phyloP scores from a whole-genome alignment of 2,888 invertebrate genomes.

The Euplexia lucipara region DNA sequence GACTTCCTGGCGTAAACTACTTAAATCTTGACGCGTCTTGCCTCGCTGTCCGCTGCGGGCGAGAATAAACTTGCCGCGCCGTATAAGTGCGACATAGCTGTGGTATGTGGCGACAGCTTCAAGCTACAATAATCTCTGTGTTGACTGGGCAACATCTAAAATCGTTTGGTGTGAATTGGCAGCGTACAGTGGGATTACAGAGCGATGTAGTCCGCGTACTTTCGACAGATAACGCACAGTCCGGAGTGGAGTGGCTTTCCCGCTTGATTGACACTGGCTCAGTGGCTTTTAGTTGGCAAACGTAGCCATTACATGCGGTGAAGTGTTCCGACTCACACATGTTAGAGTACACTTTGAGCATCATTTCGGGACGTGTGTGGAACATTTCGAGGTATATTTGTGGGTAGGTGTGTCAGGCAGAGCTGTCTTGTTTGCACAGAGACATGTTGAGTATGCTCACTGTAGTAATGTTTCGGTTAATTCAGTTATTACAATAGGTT shows the following conservation, averaged over 20 bases:
- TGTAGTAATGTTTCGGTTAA: constrained; percentile 15
- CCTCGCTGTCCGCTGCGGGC: constrained; percentile 70
- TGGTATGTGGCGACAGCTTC: constrained; percentile 44
- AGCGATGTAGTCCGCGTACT: constrained; percentile 63
- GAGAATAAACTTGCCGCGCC: constrained; percentile 68
- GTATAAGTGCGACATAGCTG: constrained; percentile 56
- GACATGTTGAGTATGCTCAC: constrained; percentile 15
- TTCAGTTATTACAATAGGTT: constrained; percentile 23
- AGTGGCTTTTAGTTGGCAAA: constrained; percentile 71
- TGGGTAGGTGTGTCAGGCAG: constrained; percentile 22
- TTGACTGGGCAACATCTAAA: constrained; percentile 54
- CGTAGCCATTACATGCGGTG: constrained; percentile 62
- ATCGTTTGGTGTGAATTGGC: constrained; percentile 50
- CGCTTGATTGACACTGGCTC: constrained; percentile 78
- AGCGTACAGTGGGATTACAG: constrained; percentile 65
- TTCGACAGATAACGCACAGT: constrained; percentile 67
- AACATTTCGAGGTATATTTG: constrained; percentile 52
- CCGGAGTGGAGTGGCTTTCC: constrained; percentile 72
- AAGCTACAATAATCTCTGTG: constrained; percentile 66
- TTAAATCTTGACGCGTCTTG: constrained; percentile 86
- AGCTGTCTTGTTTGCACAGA: constrained; percentile 47
- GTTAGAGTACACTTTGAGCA: constrained; percentile 59
- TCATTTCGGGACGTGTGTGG: constrained; percentile 55
- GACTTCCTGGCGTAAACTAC: constrained; percentile 87
- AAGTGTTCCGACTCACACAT: constrained; percentile 57